Percentiles rank a stretch among this genome's conserved stretches.
phyloP scores from a whole-genome alignment of 1,140 invertebrate species.

The Drosophila ananassae region DNA sequence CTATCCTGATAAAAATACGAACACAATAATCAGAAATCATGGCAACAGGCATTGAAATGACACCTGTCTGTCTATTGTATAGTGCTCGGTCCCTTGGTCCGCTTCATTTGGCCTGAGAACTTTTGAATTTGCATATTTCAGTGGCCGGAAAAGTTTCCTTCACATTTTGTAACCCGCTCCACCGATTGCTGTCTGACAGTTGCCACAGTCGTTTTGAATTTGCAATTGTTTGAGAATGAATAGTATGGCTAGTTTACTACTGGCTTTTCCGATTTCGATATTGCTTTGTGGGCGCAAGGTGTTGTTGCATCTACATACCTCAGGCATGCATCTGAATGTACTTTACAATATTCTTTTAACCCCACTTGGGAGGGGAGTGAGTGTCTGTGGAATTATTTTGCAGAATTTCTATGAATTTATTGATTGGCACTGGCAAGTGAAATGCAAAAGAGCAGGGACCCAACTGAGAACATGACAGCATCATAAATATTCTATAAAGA shows the following conservation, averaged over 20 bases:
- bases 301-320: slow-evolving; percentile 40
- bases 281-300: slow-evolving; percentile 20
- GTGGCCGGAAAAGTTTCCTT: slow-evolving; percentile 49
- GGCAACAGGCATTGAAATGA: slow-evolving; percentile 68
- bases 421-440: slow-evolving; percentile 56
- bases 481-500: slow-evolving; percentile 28
- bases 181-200: slow-evolving; percentile 22
- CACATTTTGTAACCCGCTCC: slow-evolving; percentile 35
- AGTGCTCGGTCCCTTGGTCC: slow-evolving; percentile 22
- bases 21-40: slow-evolving; percentile 80
- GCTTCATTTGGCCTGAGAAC: slow-evolving; percentile 49
- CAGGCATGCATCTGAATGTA: slow-evolving; percentile 44
- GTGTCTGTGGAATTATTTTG: slow-evolving; percentile 62
- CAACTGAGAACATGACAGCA: slow-evolving; percentile 20
- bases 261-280: slow-evolving; percentile 27
- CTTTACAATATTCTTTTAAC: slow-evolving; percentile 27
- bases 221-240: slow-evolving; percentile 43
- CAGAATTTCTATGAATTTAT: slow-evolving; percentile 61
- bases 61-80: slow-evolving; percentile 57
- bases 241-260: not conserved
- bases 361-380: slow-evolving; percentile 6
- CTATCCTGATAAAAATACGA: slow-evolving; percentile 33
- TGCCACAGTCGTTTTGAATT: slow-evolving; percentile 33
- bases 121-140: slow-evolving; percentile 60
- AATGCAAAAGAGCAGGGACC: slow-evolving; percentile 22